Conservation (phyloP, 2,113 vertebrate genomes). For the Smithornis capensis region DNA sequence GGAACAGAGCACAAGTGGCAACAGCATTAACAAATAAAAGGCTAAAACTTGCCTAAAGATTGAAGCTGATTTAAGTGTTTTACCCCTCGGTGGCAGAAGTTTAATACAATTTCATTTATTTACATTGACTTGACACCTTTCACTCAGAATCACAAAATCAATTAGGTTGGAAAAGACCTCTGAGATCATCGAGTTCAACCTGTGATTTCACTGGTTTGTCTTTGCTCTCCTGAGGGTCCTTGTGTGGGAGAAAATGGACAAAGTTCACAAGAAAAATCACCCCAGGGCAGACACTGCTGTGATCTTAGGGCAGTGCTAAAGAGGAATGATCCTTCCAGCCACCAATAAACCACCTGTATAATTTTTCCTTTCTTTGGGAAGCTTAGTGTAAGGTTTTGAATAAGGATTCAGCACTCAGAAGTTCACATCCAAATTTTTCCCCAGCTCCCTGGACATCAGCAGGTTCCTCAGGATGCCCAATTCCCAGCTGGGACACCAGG, state of each 20-base stretch:
- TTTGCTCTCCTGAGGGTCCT: background rate
- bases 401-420: background rate
- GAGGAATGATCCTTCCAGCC: background rate
- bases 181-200: background rate
- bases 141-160: background rate
- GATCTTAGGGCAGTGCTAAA: background rate
- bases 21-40: background rate
- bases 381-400: background rate
- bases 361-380: background rate
- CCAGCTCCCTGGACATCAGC: background rate
- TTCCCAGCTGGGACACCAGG: background rate
- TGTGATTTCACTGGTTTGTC: background rate
- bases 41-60: background rate
- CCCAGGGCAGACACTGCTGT: background rate
- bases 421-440: background rate
- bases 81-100: background rate
- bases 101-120: background rate
- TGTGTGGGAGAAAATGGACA: background rate
- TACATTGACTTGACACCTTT: background rate
- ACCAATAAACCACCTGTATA: rapidly evolving
- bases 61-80: background rate
- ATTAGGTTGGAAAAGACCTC: background rate
- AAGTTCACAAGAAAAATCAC: background rate
- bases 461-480: background rate
- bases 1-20: background rate